Evolutionary conservation across 2,113 vertebrate genomes (phyloP).

Genomic region (Bagarius yarrelli): DNA sequence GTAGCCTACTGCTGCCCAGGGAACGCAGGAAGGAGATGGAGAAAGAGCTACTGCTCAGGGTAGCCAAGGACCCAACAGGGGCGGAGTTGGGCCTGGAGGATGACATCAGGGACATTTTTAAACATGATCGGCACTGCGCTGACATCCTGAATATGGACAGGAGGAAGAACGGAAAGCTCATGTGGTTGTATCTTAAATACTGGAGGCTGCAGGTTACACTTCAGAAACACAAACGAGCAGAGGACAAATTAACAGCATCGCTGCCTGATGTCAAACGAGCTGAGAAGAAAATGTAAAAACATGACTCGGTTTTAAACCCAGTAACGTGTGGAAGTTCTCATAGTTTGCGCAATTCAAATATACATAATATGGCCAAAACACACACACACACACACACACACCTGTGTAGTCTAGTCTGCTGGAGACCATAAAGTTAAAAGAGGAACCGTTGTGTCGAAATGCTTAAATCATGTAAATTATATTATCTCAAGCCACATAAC

Average conservation of each 20-base stretch:
- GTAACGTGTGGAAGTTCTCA: background rate
- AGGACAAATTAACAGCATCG: conserved; percentile 59
- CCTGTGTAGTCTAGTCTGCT: too few species aligned
- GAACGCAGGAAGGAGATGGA: conserved; percentile 81
- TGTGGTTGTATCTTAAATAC: conserved; percentile 94
- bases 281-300: background rate
- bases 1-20: conserved; percentile 79
- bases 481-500: background rate
- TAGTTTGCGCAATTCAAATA: background rate
- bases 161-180: conserved; percentile 85
- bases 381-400: too few species aligned
- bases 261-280: conserved; percentile 10
- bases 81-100: conserved; percentile 74
- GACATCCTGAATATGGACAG: conserved; percentile 80
- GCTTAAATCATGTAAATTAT: background rate
- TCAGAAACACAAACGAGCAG: conserved; percentile 80
- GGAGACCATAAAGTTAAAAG: too few species aligned
- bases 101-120: conserved; percentile 89
- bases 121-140: conserved; percentile 86
- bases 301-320: background rate
- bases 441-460: background rate
- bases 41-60: conserved; percentile 81
- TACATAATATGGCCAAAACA: too few species aligned
- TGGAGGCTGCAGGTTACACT: conserved; percentile 85
- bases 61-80: conserved; percentile 74